These are phyloP conservation scores for Sorex araneus DNA, from an alignment of 2,113 vertebrate species.

Conservation along the genomic window DNA sequence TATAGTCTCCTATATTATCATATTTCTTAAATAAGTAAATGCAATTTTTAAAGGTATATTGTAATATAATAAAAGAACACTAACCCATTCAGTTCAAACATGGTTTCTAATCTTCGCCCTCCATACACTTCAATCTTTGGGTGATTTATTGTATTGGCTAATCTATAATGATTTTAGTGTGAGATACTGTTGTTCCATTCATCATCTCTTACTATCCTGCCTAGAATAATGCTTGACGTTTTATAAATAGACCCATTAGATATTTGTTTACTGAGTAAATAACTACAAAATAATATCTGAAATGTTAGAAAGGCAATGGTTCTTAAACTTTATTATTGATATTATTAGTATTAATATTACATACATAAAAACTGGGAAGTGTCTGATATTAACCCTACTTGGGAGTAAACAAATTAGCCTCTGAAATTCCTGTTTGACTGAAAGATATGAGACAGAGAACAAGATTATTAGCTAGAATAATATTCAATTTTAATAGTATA, in stretches of 20 bases:
- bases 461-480: neutral
- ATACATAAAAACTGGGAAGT: neutral
- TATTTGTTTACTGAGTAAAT: neutral
- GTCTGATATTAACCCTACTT: neutral
- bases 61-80: neutral
- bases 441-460: neutral
- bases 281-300: neutral
- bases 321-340: neutral
- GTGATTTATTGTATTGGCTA: neutral
- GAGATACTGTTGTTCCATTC: neutral
- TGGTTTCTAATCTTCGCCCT: neutral
- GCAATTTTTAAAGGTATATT: neutral
- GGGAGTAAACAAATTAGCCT: neutral
- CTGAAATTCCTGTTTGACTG: neutral
- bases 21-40: conserved; percentile 1
- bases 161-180: neutral
- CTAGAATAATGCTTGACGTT: neutral
- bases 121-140: neutral
- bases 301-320: neutral
- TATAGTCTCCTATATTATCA: too few relatives aligned
- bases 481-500: neutral
- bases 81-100: neutral
- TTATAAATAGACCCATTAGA: neutral
- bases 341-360: neutral
- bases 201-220: neutral